phyloP scores from a whole-genome alignment of 2,113 vertebrate genomes.

The Bostrychus sinensis region DNA sequence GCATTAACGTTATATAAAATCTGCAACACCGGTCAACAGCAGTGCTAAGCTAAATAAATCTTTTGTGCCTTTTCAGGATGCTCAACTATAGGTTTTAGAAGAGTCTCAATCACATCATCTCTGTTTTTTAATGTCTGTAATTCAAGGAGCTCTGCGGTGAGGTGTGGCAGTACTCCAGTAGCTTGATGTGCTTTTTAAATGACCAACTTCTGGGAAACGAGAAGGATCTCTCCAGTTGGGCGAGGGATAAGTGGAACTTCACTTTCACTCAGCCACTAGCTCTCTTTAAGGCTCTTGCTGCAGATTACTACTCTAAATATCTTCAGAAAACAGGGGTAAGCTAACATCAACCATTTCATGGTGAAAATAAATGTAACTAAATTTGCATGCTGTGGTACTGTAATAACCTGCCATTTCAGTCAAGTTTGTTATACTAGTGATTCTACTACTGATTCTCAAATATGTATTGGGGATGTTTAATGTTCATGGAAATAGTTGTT shows the following conservation, averaged over 20 bases:
- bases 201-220: slow-evolving; percentile 84
- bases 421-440: background rate
- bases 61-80: slow-evolving; percentile 6
- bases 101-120: slow-evolving; percentile 48
- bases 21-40: no score
- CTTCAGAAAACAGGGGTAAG: slow-evolving; percentile 84
- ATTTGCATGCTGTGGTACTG: background rate
- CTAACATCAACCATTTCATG: slow-evolving; percentile 20
- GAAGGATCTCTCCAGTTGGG: slow-evolving; percentile 81
- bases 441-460: no score
- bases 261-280: slow-evolving; percentile 64
- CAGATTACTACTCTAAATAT: slow-evolving; percentile 81
- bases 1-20: no score
- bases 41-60: slow-evolving; percentile 7
- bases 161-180: slow-evolving; percentile 82
- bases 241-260: slow-evolving; percentile 78
- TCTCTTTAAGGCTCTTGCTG: slow-evolving; percentile 78
- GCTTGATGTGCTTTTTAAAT: slow-evolving; percentile 85
- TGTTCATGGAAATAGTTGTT: no score
- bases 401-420: background rate
- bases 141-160: slow-evolving; percentile 85
- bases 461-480: no score
- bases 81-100: slow-evolving; percentile 27
- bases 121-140: slow-evolving; percentile 42
- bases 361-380: background rate